Conservation (phyloP, 2,797 vertebrate genomes). For the Onychomys leucogaster region DNA sequence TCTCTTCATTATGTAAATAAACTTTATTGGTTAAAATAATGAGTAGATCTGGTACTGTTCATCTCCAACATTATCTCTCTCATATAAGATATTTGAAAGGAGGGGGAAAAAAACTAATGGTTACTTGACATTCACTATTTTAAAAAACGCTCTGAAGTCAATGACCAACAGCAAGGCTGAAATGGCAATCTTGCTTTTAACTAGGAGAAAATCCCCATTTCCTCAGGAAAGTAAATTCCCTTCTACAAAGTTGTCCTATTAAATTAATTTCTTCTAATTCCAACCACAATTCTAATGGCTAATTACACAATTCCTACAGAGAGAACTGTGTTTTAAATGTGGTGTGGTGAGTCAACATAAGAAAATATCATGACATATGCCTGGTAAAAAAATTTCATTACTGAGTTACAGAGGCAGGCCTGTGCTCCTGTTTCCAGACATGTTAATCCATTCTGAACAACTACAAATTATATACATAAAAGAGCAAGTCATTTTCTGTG, state of each 20-base stretch:
- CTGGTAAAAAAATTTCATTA: constrained; percentile 55
- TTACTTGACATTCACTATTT: neutral
- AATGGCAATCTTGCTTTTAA: neutral
- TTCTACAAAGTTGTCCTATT: constrained; percentile 66
- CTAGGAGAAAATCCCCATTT: constrained; percentile 18
- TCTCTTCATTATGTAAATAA: neutral
- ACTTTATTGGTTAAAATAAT: constrained; percentile 13
- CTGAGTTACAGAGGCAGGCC: constrained; percentile 69
- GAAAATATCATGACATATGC: constrained; percentile 66
- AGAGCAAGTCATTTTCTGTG: constrained; percentile 51
- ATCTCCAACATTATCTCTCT: constrained; percentile 18
- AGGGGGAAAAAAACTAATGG: neutral
- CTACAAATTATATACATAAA: constrained; percentile 55
- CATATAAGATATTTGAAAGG: constrained; percentile 9
- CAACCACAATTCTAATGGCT: constrained; percentile 66
- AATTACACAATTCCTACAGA: constrained; percentile 71
- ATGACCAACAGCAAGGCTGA: constrained; percentile 5
- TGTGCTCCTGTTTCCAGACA: constrained; percentile 34
- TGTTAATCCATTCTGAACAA: constrained; percentile 50
- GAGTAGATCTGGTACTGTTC: neutral
- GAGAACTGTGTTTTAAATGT: constrained; percentile 35
- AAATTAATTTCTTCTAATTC: constrained; percentile 71
- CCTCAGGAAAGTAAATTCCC: constrained; percentile 40
- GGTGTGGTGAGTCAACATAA: constrained; percentile 49
- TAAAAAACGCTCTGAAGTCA: constrained; percentile 50